Evolutionary conservation across 2,113 vertebrate genomes (phyloP), one percentile per base, ranked within the genome.

Genomic region (Narcine bancroftii): DNA sequence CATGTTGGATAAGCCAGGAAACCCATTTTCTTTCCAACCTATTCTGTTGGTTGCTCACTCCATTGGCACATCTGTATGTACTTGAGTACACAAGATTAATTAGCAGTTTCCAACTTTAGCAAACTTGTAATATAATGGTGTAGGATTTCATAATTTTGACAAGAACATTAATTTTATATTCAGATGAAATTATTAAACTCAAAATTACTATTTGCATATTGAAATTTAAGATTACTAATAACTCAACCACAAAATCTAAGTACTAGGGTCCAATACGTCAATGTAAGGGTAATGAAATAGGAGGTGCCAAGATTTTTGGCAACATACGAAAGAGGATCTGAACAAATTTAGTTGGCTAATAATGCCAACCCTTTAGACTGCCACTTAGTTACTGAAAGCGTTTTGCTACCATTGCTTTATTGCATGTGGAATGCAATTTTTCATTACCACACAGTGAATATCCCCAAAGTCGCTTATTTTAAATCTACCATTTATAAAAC

Each of bases 61-160:
- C 81, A 87, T 87, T 87, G 81, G 81, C 81, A 87, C 81, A 87
- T 87, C n/a, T 87, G n/a, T 60, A 87, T 56, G 33, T n/a, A 87
- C 36, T 60, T 87, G 33, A 83, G 81, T n/a, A n/a, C n/a, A n/a
- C n/a, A n/a, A 36, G 47, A 85, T 19, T 87, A 87, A n/a, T 60
- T 83, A n/a, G 81, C 39, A 17, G 15, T 56, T 87, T 33, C 4
- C 21, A 87, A 85, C 50, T 56, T 85, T 85, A n/a, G 29, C 47
- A 33, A 85, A 39, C 26, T 53, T 91, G 87, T 69, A 66, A 89
- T 42, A 19, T 53, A 36, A 39, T 65, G n/a, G 21, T 65, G 39
- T 6, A 47, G 21, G 6, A 10, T 91, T 91, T 45, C 42, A 69
- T 66, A 69, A 65, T 47, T 47, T 47, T 69, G 65, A 47, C 47